Evolutionary conservation across 2,797 vertebrate species (phyloP).

Genomic region (Philypnodon macrostomus): DNA sequence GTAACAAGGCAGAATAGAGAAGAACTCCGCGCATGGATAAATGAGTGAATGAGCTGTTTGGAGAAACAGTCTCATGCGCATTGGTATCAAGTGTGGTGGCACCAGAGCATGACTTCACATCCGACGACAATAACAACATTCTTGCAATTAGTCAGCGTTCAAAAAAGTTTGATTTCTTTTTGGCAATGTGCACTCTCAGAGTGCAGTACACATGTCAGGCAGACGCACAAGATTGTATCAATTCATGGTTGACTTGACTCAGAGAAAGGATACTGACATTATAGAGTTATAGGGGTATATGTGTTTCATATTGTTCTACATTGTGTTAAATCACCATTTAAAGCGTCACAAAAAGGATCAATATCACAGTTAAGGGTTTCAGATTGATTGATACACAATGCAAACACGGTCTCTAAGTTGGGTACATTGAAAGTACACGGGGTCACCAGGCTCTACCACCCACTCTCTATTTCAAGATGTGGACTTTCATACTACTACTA

Average conservation of each 20-base stretch:
- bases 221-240: constrained; percentile 26
- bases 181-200: constrained; percentile 45
- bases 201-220: constrained; percentile 31
- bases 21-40: background rate
- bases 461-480: too few species aligned
- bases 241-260: constrained; percentile 14
- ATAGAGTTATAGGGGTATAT: too few species aligned
- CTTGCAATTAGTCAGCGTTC: constrained; percentile 9
- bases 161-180: constrained; percentile 7
- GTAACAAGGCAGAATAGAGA: constrained; percentile 13
- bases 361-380: too few species aligned
- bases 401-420: too few species aligned
- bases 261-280: too few species aligned
- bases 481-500: too few species aligned
- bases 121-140: background rate
- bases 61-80: background rate
- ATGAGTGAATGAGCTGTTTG: background rate
- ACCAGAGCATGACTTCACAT: background rate
- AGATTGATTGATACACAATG: too few species aligned
- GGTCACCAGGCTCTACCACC: too few species aligned
- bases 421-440: too few species aligned
- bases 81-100: background rate
- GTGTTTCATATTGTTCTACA: too few species aligned
- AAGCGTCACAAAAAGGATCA: too few species aligned
- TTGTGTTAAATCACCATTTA: too few species aligned